Conservation (phyloP, 1,140 invertebrate species). For the Melipona quadrifasciata region DNA sequence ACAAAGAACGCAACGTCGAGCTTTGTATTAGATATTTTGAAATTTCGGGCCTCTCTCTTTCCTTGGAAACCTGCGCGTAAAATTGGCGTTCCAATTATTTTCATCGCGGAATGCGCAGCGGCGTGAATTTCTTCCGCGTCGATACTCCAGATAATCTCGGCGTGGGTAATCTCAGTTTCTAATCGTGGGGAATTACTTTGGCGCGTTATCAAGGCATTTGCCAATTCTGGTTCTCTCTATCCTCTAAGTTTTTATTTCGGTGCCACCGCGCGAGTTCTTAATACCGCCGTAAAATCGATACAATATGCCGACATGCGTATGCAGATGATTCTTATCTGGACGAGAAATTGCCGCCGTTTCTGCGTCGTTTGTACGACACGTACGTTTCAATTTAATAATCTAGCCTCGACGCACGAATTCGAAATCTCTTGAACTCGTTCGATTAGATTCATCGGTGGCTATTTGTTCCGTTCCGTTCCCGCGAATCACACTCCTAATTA, state of each 20-base stretch:
- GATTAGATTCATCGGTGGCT: constrained; percentile 1
- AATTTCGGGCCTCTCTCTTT: not conserved
- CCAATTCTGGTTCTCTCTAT: not conserved
- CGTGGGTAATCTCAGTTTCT: not conserved
- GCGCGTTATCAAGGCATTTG: not conserved
- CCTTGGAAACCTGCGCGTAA: not conserved
- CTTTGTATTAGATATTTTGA: not conserved
- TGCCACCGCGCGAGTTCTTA: no score
- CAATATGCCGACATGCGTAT: no score
- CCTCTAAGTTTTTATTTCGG: no score
- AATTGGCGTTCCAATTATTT: not conserved
- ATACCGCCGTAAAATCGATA: not conserved
- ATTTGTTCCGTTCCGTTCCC: constrained; percentile 11
- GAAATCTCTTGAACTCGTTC: not conserved
- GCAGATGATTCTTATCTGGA: not conserved
- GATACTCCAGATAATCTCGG: not conserved
- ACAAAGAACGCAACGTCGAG: not conserved
- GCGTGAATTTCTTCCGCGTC: not conserved
- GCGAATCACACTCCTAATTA: constrained; percentile 21
- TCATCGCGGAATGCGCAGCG: not conserved
- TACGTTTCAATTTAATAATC: not conserved
- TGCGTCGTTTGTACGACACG: not conserved
- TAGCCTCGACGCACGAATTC: not conserved
- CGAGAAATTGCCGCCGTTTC: not conserved
- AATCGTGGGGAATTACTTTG: not conserved